A percentile compares a stretch with the other conserved stretches of the same genome.
Conservation (phyloP, 2,888 invertebrate species). For the Acrobasis consociella region DNA sequence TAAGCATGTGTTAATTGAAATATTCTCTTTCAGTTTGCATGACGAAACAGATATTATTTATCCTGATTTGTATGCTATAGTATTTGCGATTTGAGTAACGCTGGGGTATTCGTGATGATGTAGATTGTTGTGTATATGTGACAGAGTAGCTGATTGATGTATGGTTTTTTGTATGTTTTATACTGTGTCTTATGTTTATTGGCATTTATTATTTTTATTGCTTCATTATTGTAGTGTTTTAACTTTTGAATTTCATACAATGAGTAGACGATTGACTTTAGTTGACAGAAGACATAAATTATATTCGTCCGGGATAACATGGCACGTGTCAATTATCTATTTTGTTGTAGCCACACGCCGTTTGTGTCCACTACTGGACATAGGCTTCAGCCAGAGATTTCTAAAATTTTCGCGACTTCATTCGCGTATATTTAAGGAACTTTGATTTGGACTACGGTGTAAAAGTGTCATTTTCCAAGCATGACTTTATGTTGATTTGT, state of each 20-base stretch:
- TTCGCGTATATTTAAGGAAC: no score
- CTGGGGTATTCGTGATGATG: slow-evolving; percentile 15
- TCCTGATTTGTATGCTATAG: slow-evolving; percentile 23
- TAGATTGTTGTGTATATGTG: slow-evolving; percentile 17
- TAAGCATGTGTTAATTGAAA: slow-evolving; percentile 46
- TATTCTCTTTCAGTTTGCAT: slow-evolving; percentile 64
- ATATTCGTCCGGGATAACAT: no score
- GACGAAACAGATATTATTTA: slow-evolving; percentile 30
- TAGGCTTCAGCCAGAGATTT: no score
- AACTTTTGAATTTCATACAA: neutral
- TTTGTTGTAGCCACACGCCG: no score
- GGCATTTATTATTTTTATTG: neutral
- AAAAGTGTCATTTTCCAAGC: no score
- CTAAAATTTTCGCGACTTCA: no score
- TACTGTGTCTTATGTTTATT: neutral
- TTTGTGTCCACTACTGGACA: no score
- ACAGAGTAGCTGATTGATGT: slow-evolving; percentile 4
- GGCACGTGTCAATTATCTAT: no score
- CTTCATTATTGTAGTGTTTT: slow-evolving; percentile 2
- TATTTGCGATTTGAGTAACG: slow-evolving; percentile 19
- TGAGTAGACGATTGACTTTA: neutral
- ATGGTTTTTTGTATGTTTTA: neutral
- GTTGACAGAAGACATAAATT: no score
- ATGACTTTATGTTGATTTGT: no score
- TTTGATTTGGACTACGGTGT: no score